Base-by-base conservation (phyloP, 2,888 invertebrate genomes). In the Dolichopus griseipennis region DNA sequence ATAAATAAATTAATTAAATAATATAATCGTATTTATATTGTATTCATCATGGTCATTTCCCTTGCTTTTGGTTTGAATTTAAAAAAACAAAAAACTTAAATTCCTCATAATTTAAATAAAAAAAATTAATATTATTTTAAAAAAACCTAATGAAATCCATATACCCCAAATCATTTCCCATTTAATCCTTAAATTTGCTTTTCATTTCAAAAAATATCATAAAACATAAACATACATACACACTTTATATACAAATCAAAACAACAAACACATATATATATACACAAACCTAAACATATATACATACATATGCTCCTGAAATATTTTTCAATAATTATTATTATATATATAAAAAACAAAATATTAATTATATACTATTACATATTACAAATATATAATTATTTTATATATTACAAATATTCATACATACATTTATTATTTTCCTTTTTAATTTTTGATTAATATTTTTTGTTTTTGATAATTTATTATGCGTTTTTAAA, bases 1-100 rank as follows among this genome's bases (percentile, higher is more conserved):
- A 18, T 18, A 52, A 52, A 15, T 10, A 62, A 7, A 21, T 1
- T 8, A 70, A 63, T 65, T 68, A 68, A 67, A 65, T 71, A 41
- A 69, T 69, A 64, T 66, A 61, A 4, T 27, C 27, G 27, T 27
- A 68, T 66, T 22, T 62, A 62, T 15, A 62, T 62, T 22, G 10
- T 62, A 62, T 33, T 34, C 64, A 64, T 64, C 64, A 64, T 64
- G 64, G 64, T 66, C 33, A 43, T 66, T 66, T 61, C n/a, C 66
- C 61, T 27, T 12, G 34, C 61, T 66, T 65, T 27, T 34, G 34
- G 34, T 64, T 64, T n/a, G 18, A 34, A 34, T 52, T 52, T 5
- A 37, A 37, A 37, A 37, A n/a, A n/a, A n/a, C n/a, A n/a, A n/a
- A n/a, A n/a, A n/a, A n/a, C n/a, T n/a, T 37, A 33, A 34, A 15